Evolutionary conservation across 2,797 vertebrate species (phyloP).

Genomic region (Amblyraja radiata): DNA sequence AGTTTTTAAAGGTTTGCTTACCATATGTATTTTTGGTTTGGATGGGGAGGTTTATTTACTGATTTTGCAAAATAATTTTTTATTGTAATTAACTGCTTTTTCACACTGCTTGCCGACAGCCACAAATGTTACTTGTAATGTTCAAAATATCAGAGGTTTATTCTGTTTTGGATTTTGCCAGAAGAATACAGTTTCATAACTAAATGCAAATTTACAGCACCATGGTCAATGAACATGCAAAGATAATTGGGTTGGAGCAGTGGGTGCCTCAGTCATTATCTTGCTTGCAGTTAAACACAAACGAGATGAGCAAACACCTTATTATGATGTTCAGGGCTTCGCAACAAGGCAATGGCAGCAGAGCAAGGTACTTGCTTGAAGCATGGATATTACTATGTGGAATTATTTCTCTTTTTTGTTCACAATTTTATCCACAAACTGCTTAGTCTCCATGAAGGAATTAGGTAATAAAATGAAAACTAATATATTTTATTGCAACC

Average conservation of each 20-base stretch:
- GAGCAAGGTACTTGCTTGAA: background rate
- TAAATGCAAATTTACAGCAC: background rate
- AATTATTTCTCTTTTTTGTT: background rate
- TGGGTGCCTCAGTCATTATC: background rate
- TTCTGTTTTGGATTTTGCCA: background rate
- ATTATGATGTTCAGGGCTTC: background rate
- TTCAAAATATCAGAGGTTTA: background rate
- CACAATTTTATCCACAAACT: background rate
- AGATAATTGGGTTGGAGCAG: background rate
- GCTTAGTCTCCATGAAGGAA: background rate
- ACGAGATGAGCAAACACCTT: background rate
- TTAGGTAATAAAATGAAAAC: background rate
- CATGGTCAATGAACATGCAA: background rate
- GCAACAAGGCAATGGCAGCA: background rate
- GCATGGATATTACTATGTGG: background rate
- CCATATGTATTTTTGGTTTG: background rate
- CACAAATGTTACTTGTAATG: background rate
- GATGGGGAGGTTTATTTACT: background rate
- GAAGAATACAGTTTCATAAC: background rate
- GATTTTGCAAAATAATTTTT: background rate
- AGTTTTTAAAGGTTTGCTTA: background rate
- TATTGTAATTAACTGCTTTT: background rate
- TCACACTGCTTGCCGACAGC: background rate
- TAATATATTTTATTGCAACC: background rate
- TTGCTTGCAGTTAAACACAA: background rate